Base-by-base conservation (phyloP, 2,797 vertebrate species). In the Cygnus olor region DNA sequence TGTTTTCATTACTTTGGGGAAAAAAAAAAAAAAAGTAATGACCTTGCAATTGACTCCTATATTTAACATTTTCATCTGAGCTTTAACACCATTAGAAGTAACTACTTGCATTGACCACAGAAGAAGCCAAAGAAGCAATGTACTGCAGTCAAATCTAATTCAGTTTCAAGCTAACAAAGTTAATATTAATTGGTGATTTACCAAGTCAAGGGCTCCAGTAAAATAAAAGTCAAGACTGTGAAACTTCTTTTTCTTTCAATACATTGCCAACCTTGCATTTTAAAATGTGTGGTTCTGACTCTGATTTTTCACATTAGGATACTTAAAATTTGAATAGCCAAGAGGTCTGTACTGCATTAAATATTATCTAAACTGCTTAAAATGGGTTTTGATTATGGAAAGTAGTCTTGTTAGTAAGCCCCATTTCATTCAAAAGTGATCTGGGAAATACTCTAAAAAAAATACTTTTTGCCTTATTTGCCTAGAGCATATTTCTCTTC, bases 41-140 rank as follows among this genome's bases (percentile, higher is more conserved):
- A 97, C 97, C 95, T 97, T 96, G 88, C 92, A 97, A 95, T 97
- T 98, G 96, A 97, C 97, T 97, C 80, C 86, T 95, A 92, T 80
- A 91, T 97, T 98, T 97, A 97, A 96, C 90, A 90, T 97, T 97
- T 98, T 97, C 83, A 94, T 97, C 76, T 96, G 66, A 90, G 93
- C 74, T 95, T 89, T 95, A 92, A 71, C 87, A 96, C 79, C 74
- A 96, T 97, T 97, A 97, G 90, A 91, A 94, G 53, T 88, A 97
- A 96, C 88, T 97, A 58, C 94, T 95, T 97, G 45, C 60, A 9
- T 51, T 96, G 94, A 93, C 91, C 70, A 89, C 47, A 93, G 93
- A 95, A 95, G 80, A 93, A 96, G 40, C 54, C 85, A 93, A 85
- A 95, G 93, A 89, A 95, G 80, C 81, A 90, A 68, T 73, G 57